Percentiles rank a stretch among this genome's conserved stretches.
Conservation (phyloP, 2,888 invertebrate species). For the Aelia acuminata region DNA sequence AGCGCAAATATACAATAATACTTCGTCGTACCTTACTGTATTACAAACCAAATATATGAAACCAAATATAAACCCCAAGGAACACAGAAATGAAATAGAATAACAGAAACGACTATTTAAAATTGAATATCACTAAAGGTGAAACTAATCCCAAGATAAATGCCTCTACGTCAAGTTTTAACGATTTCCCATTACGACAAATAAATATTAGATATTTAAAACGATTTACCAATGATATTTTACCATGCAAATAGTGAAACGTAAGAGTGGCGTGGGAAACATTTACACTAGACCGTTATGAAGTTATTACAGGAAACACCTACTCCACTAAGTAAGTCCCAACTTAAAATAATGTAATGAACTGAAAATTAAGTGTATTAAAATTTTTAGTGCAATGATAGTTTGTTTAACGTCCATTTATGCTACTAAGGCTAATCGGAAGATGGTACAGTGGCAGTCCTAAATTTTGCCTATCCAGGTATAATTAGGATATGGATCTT, state of each 20-base stretch:
- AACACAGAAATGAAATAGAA: not conserved
- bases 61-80: no score
- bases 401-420: no score
- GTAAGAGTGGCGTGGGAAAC: conserved; percentile 21
- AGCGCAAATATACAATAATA: no score
- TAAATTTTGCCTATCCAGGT: no score
- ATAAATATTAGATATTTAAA: not conserved
- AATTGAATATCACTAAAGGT: not conserved
- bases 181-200: not conserved
- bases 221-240: not conserved
- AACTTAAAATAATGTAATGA: not conserved
- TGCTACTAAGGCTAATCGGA: no score
- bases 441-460: no score
- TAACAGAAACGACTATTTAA: not conserved
- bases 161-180: not conserved
- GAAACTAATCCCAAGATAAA: conserved; percentile 5
- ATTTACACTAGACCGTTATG: conserved; percentile 16
- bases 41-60: no score
- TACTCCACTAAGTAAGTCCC: not conserved
- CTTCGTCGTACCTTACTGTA: no score
- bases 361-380: no score
- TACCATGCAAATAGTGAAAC: not conserved
- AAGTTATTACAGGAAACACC: conserved; percentile 30
- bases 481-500: no score
- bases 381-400: no score